Evolutionary conservation across 2,797 vertebrate species (phyloP).

Genomic region (Mus caroli): DNA sequence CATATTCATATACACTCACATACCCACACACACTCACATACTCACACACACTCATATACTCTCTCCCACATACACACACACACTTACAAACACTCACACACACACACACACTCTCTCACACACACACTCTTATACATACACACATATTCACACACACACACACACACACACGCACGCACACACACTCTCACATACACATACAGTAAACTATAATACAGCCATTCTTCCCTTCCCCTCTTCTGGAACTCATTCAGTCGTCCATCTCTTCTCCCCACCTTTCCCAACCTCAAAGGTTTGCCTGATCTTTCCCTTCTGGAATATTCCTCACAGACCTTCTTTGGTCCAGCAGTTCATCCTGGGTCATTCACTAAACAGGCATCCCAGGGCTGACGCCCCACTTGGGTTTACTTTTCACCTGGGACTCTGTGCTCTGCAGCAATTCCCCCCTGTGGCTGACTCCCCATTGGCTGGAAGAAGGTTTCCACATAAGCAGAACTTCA

Average conservation of each 20-base stretch:
- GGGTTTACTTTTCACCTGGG: not conserved
- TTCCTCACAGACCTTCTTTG: not conserved
- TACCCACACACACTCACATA: no score
- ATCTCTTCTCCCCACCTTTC: not conserved
- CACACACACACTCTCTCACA: not conserved
- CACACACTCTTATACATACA: not conserved
- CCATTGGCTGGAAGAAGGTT: not conserved
- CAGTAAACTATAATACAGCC: not conserved
- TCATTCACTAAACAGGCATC: not conserved
- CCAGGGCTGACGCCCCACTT: not conserved
- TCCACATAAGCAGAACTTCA: not conserved
- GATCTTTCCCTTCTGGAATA: accelerated
- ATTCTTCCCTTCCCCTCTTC: not conserved
- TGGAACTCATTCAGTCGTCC: accelerated
- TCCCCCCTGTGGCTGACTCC: not conserved
- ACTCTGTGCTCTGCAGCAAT: accelerated
- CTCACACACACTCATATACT: no score
- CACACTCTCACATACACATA: not conserved
- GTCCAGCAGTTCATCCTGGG: not conserved
- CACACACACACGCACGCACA: not conserved
- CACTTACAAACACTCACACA: no score
- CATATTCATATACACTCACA: not conserved
- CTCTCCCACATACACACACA: no score
- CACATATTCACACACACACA: not conserved
- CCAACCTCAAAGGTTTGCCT: not conserved